Percentiles rank a stretch among this genome's conserved stretches.
Conservation (phyloP, 2,113 vertebrate genomes). For the Mus pahari region DNA sequence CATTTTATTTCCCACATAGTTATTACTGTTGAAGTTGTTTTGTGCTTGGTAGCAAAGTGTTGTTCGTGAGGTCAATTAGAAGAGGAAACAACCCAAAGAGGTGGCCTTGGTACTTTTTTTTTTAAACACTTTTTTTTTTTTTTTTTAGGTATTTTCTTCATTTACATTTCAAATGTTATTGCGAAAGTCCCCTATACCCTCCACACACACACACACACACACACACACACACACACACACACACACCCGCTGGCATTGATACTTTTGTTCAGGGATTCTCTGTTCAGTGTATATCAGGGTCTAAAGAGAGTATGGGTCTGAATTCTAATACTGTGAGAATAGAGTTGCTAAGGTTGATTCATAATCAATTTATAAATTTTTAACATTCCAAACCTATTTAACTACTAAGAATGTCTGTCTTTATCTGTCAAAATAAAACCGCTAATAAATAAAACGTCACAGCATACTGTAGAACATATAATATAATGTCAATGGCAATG, state of each 20-base stretch:
- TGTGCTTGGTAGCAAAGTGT: background rate
- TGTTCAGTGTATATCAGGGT: background rate
- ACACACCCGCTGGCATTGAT: accelerated
- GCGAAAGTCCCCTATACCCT: too few relatives aligned
- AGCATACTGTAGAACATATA: background rate
- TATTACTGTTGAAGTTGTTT: background rate
- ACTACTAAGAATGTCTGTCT: background rate
- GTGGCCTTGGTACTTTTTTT: background rate
- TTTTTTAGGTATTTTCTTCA: too few relatives aligned
- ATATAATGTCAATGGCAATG: background rate
- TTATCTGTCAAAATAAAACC: background rate
- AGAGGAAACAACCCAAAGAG: background rate
- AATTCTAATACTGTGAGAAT: background rate
- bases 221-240: too few relatives aligned
- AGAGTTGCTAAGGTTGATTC: slow-evolving; percentile 13
- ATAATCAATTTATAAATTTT: background rate
- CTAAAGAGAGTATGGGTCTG: background rate
- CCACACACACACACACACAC: too few relatives aligned
- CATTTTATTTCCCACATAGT: background rate
- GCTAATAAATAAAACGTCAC: background rate
- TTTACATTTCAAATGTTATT: too few relatives aligned
- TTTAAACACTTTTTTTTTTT: too few relatives aligned
- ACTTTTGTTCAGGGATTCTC: background rate
- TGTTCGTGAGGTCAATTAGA: background rate
- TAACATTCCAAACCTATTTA: background rate